Percentiles rank a stretch among this genome's conserved stretches.
phyloP scores from a whole-genome alignment of 2,888 invertebrate species.

The Autographa pulchrina region DNA sequence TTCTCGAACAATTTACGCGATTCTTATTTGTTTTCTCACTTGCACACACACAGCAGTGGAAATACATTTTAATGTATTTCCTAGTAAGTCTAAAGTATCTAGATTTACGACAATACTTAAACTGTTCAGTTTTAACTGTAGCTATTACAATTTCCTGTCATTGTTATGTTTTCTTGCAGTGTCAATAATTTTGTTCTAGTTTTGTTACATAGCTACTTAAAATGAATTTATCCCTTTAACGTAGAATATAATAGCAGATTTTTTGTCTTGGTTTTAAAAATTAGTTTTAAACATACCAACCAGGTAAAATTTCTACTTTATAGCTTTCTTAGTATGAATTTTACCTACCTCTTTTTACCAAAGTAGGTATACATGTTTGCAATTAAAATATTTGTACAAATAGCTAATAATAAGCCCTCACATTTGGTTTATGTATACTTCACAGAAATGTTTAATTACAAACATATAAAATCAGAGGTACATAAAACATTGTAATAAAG shows the following conservation, averaged over 20 bases:
- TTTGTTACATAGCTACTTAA: neutral
- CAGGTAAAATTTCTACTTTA: no score
- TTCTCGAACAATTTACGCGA: slow-evolving; percentile 1
- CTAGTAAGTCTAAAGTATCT: slow-evolving; percentile 32
- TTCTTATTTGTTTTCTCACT: slow-evolving; percentile 42
- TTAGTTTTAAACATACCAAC: no score
- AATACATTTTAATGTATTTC: slow-evolving; percentile 15
- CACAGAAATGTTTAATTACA: no score
- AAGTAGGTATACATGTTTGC: no score
- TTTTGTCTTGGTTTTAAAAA: no score
- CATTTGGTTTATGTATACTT: no score
- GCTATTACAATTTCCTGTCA: slow-evolving; percentile 42
- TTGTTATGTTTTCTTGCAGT: slow-evolving; percentile 49
- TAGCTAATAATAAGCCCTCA: no score
- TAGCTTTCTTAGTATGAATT: no score
- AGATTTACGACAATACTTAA: slow-evolving; percentile 24
- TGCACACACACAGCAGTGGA: neutral
- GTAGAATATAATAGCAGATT: no score
- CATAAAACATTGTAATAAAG: neutral
- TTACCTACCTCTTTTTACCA: no score
- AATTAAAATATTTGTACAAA: no score
- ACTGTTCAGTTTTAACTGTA: slow-evolving; percentile 20
- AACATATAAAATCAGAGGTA: no score
- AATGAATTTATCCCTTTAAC: neutral
- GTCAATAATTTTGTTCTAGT: slow-evolving; percentile 22